Conservation (phyloP, 37 sponge, comb jelly and placozoan species). For the Diacarnus erythraeanus region DNA sequence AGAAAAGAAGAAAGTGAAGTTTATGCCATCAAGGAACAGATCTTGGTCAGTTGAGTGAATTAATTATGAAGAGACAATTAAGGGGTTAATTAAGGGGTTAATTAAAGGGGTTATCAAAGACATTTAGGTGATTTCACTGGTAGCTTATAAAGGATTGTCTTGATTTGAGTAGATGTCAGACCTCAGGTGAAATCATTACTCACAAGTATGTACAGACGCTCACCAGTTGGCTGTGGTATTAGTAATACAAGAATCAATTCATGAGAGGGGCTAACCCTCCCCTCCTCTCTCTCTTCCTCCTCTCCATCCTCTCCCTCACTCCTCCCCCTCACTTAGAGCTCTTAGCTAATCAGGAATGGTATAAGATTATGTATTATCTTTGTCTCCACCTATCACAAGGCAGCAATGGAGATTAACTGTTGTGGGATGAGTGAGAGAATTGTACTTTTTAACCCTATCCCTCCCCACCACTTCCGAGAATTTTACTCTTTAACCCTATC, state of each 20-base stretch:
- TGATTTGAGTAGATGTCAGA: too few relatives aligned
- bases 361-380: neutral
- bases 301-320: neutral
- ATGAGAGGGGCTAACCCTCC: neutral
- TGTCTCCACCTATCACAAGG: neutral
- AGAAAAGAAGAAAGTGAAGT: constrained; percentile 38
- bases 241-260: too few relatives aligned
- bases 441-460: too few relatives aligned
- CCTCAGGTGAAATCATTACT: too few relatives aligned
- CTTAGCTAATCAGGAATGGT: neutral
- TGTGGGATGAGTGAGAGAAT: neutral
- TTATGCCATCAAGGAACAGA: constrained; percentile 54
- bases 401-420: too few relatives aligned
- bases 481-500: too few relatives aligned
- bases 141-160: too few relatives aligned
- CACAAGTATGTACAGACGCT: too few relatives aligned
- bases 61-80: neutral
- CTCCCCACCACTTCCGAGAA: neutral
- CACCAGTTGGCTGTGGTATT: too few relatives aligned
- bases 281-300: neutral
- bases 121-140: too few relatives aligned
- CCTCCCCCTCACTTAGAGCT: neutral
- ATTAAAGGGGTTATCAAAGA: too few relatives aligned
- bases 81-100: neutral
- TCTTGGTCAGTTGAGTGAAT: constrained; percentile 33